Evolutionary conservation across 2,797 vertebrate genomes (phyloP), one percentile per base, ranked within the genome.

Genomic region (Lagothrix lagotricha): DNA sequence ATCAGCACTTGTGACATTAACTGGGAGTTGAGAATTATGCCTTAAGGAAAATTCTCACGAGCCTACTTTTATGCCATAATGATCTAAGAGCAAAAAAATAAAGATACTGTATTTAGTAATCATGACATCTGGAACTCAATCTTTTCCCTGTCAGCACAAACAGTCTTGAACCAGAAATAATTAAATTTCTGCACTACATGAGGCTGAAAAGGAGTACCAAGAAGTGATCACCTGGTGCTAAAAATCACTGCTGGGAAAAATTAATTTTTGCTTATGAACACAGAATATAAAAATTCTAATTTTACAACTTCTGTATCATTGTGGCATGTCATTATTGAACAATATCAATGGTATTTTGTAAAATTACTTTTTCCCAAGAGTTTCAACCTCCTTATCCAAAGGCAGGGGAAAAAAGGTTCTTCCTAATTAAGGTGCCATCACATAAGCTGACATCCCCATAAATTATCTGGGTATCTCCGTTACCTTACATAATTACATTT

Each of bases 281-380:
- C 17, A 87, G 22, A 13, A 48, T 5, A 46, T 30, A 87, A 85
- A 90, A 48, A 88, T 84, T 61, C 28, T 80, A 94, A 64, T 88
- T 94, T 46, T 93, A 91, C 2, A 81, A 96, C 75, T 92, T 96
- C 28, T 80, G 24, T 52, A 95, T 83, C 80, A 79, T 26, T 57
- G 14, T 64, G 30, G 24, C 11, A 70, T 61, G 33, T 44, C 7
- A 83, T 44, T 87, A 54, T 67, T 13, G 24, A 52, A 85, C 22
- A 91, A 48, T 36, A 82, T 48, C 79, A 95, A 82, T n/a, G 50
- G 24, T n/a, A 90, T 64, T 91, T 91, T 91, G 83, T 89, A 94
- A 77, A 96, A 94, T 79, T 19, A 93, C 33, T 75, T 90, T 97
- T 76, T 83, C 92, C 41, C 58, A 93, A 75, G 9, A 92, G n/a